Evolutionary conservation across 2,797 vertebrate genomes (phyloP), one percentile per base, ranked within the genome.

Genomic region (Sparus aurata): DNA sequence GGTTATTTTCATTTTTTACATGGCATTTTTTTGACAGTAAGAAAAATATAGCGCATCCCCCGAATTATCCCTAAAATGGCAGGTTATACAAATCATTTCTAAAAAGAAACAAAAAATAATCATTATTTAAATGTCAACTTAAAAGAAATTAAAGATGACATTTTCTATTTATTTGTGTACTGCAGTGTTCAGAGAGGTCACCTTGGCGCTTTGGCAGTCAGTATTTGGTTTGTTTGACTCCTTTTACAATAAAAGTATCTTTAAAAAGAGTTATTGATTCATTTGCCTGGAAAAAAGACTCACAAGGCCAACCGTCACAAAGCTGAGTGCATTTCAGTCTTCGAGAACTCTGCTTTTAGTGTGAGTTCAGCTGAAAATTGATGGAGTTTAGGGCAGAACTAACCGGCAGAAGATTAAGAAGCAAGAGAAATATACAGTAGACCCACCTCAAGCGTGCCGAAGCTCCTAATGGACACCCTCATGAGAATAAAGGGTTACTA

Each of bases 221-320:
- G 34, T 25, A 27, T 72, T 74, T 64, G 49, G 20, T 65, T 17
- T n/a, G 43, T 50, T 46, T 73, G 82, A 68, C 34, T 68, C 30
- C 27, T 73, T 70, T 70, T 67, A 46, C 55, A 59, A 72, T 69
- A 53, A 75, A 75, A 76, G 34, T 5, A 23, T 61, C 68, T 58
- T 58, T n/a, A 45, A 72, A 80, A 69, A 79, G 46, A 67, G 22
- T 17, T 47, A 89, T 79, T 76, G 81, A 87, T 88, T 89, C 22
- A 49, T n/a, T 67, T 64, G 27, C 55, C 75, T 30, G 68, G 64
- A 69, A 80, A 79, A 75, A 38, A 47, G 52, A 34, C 47, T 64
- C 50, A 41, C 71, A 80, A 76, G 64, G 80, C 50, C 66, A 77
- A 46, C 12, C 6, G 27, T 62, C 46, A 70, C 55, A 54, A 84